Conservation (phyloP, 1,140 invertebrate species). For the Papilio polytes region DNA sequence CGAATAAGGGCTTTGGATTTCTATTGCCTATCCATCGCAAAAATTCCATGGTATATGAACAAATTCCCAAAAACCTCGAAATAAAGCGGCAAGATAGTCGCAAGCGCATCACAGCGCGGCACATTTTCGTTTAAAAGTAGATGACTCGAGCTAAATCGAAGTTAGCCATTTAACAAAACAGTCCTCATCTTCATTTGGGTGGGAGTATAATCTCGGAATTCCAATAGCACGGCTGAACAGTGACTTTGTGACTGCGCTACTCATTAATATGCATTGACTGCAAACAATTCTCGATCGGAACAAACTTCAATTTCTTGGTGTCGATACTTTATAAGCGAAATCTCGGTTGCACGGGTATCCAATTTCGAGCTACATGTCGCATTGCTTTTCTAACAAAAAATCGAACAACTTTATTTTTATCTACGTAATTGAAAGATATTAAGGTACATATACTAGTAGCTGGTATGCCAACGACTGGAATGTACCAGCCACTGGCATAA, state of each 20-base stretch:
- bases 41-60: no score
- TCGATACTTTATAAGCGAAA: conserved; percentile 13
- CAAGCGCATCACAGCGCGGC: no score
- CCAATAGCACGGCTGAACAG: conserved; percentile 26
- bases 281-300: conserved; percentile 18
- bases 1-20: no score
- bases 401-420: background rate
- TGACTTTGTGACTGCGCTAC: conserved; percentile 13
- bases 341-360: background rate
- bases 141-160: background rate
- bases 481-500: no score
- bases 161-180: background rate
- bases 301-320: conserved; percentile 26
- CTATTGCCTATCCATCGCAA: no score
- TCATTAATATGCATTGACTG: conserved; percentile 34
- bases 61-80: no score
- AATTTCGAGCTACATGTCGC: background rate
- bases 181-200: conserved; percentile 6
- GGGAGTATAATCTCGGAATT: background rate
- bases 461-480: no score
- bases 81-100: no score
- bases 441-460: no score
- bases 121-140: background rate
- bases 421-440: background rate
- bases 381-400: background rate